A percentile compares a stretch with the other conserved stretches of the same genome.
These are phyloP conservation scores for Ailuropoda melanoleuca DNA, from an alignment of 2,113 vertebrate genomes.

Conservation along the genomic window DNA sequence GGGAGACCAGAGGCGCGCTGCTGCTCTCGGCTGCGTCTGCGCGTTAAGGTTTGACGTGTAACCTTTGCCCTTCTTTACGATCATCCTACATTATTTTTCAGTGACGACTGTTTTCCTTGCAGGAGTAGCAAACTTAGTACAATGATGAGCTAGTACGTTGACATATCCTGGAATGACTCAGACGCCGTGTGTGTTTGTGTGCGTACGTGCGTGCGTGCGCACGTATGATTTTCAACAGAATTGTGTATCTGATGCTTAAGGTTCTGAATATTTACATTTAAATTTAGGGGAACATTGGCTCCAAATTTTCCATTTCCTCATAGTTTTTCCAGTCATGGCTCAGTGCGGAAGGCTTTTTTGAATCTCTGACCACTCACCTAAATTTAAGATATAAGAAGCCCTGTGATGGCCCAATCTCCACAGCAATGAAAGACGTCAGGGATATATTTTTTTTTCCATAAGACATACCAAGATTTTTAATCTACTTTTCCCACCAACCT, in stretches of 20 bases:
- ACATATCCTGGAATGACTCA: not conserved
- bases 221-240: not conserved
- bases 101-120: not conserved
- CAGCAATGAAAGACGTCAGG: not conserved
- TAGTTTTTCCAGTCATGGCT: not conserved
- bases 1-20: not conserved
- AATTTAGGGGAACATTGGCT: not conserved
- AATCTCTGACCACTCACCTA: not conserved
- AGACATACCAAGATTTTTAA: not conserved
- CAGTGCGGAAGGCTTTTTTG: not conserved
- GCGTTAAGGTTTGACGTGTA: not conserved
- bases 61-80: not conserved
- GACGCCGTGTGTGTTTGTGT: rapidly evolving
- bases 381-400: not conserved
- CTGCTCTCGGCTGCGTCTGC: not conserved
- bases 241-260: not conserved
- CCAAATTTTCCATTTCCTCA: not conserved
- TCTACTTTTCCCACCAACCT: not conserved
- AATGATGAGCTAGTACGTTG: not conserved
- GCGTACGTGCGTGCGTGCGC: too few relatives aligned
- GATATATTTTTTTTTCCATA: not conserved
- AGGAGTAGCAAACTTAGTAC: not conserved
- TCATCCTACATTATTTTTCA: not conserved
- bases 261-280: not conserved
- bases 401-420: not conserved